Base-by-base conservation (phyloP, 2,113 vertebrate species). In the Myotis brandtii region DNA sequence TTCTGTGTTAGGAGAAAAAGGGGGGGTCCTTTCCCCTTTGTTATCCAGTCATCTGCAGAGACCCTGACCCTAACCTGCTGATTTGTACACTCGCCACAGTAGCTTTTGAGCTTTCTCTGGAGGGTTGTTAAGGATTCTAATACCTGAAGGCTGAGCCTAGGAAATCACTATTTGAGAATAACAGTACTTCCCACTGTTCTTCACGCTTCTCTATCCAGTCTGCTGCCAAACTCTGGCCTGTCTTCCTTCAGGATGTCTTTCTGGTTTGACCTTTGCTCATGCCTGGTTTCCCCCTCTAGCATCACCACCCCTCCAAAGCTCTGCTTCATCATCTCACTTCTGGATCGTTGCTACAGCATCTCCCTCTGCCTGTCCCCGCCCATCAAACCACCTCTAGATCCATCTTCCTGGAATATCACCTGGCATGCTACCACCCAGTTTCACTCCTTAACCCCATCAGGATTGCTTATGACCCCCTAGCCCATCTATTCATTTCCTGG, bases 1-100 rank as follows among this genome's bases (percentile, higher is more conserved):
- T 92, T 93, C 90, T 91, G 34, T 87, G 64, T 92, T 90, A 93
- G 81, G 76, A 64, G 79, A 43, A 72, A 27, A 34, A 59, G 46
- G 59, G 30, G 83, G 95, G 64, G 43, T 48, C 88, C 94, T 64
- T 40, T 80, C 73, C 89, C 80, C 82, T 79, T 54, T 64, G 40
- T 91, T 43, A 32, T 64, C 76, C 59, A 84, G 91, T 52, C 92
- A 20, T 46, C 92, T 52, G 73, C 83, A 81, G 70, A 80, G 46
- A 77, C 21, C 70, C 79, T 10, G 14, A 16, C 76, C 87, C 82
- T 73, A 76, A 59, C 79, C 75, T 73, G 75, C 83, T 9, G 25
- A 34, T 62, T 52, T 27, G 59, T 54, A 67, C 32, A 34, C 72
- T 56, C 4, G 46, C 81, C 30, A n/a, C 13, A 64, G 79, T 30